Conservation (phyloP, 2,888 invertebrate species). For the Leptopilina myrica region DNA sequence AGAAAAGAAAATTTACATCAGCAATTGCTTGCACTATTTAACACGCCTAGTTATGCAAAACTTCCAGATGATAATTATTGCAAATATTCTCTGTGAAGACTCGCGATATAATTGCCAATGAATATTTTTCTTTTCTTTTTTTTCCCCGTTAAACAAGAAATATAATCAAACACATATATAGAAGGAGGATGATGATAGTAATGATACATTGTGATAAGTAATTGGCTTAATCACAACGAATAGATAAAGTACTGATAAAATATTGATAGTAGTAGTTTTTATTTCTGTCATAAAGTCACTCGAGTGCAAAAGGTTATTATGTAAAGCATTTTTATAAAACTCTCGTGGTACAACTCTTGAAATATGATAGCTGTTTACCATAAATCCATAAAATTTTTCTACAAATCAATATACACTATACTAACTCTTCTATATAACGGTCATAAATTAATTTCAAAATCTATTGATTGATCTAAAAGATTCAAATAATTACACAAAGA, state of each 20-base stretch:
- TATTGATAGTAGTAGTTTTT: constrained; percentile 1
- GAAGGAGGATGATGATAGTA: background rate
- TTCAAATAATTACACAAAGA: no score
- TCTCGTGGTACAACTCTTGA: background rate
- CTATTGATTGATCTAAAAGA: constrained; percentile 5
- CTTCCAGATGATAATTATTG: constrained; percentile 15
- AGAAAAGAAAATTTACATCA: background rate
- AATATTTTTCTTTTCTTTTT: background rate
- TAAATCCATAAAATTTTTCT: background rate
- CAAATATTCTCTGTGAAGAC: constrained; percentile 1
- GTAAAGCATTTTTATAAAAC: constrained; percentile 11
- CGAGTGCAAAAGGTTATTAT: constrained; percentile 14
- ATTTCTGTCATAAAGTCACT: constrained; percentile 17
- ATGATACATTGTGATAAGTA: constrained; percentile 22
- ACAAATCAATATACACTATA: no score
- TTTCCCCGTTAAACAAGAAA: background rate
- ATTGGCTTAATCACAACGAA: constrained; percentile 20
- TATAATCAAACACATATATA: background rate
- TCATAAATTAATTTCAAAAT: constrained; percentile 9
- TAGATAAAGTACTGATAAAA: constrained; percentile 19
- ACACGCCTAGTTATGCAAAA: constrained; percentile 18
- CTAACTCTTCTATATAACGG: no score
- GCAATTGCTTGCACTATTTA: constrained; percentile 11
- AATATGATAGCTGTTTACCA: constrained; percentile 26
- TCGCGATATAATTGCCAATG: background rate